Evolutionary conservation across 2,797 vertebrate genomes (phyloP), one percentile per base, ranked within the genome.

Genomic region (Arrhamphus sclerolepis): DNA sequence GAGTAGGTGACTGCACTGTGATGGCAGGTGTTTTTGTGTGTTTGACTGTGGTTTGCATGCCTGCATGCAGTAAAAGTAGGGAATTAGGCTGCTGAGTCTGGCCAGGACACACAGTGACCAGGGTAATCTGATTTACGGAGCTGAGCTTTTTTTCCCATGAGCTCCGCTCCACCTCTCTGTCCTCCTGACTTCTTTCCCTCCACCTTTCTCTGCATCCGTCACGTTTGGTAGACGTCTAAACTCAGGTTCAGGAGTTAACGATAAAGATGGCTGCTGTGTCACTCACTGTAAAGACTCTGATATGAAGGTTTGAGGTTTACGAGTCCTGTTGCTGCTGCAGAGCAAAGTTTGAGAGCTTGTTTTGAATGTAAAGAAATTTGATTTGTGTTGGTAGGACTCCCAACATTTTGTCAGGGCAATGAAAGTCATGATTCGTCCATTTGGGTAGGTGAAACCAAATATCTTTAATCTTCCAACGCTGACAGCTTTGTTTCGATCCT

Each of bases 111-210:
- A 38, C 38, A 1, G 53, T 75, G 68, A 69, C 62, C 63, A n/a
- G 28, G 26, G 22, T 87, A 82, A 87, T 83, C 77, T 64, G 68
- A 82, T 88, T 82, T 62, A 75, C 60, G 42, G 28, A 47, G 57
- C 74, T 65, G 63, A 66, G 67, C 55, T 29, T 72, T 61, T 63
- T 56, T 21, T 18, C 62, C 63, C 67, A 75, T 42, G 14, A 64
- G 47, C 39, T 0, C 31, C 1, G 4, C 46, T 54, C 53, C 31
- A 22, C 2, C 28, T 19, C 46, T 40, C 2, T 24, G 1, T 50
- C 29, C 22, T 16, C 16, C 59, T 47, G 26, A n/a, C 18, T 6
- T 2, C n/a, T 8, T 14, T 7, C 28, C 26, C 42, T 7, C 39
- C 28, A 43, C 39, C 61, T 34, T 52, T 72, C 63, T 65, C 70